phyloP scores from a whole-genome alignment of 2,888 invertebrate species.

The Zele albiditarsus region DNA sequence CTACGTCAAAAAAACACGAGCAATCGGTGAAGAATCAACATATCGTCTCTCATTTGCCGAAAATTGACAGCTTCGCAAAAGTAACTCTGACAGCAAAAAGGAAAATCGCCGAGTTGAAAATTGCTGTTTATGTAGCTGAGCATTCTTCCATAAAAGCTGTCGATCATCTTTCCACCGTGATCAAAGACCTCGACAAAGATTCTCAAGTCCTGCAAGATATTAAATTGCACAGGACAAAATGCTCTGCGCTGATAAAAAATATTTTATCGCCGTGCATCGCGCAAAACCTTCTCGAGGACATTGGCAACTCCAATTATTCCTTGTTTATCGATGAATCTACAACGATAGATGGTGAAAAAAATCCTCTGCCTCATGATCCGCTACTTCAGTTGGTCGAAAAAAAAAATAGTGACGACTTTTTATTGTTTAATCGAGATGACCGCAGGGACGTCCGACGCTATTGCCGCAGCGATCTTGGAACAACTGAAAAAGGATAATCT shows the following conservation, averaged over 20 bases:
- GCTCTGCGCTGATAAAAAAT: constrained; percentile 59
- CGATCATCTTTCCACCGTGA: too few relatives aligned
- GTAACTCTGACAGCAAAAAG: too few relatives aligned
- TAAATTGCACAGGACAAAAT: constrained; percentile 55
- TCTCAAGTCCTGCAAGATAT: too few relatives aligned
- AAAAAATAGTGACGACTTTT: constrained; percentile 45
- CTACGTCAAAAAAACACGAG: too few relatives aligned
- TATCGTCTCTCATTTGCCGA: too few relatives aligned
- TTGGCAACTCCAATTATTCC: constrained; percentile 56
- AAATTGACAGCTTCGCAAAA: too few relatives aligned
- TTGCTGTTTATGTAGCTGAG: too few relatives aligned
- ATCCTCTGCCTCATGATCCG: constrained; percentile 48
- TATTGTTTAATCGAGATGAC: constrained; percentile 47
- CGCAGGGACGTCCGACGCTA: constrained; percentile 46
- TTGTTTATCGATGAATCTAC: constrained; percentile 59
- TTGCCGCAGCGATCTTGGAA: constrained; percentile 30
- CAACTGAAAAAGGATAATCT: constrained; percentile 48
- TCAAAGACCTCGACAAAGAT: too few relatives aligned
- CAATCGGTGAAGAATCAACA: too few relatives aligned
- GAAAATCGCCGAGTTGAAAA: too few relatives aligned
- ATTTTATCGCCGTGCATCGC: constrained; percentile 57
- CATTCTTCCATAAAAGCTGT: too few relatives aligned
- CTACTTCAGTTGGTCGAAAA: constrained; percentile 42
- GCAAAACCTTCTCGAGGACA: constrained; percentile 56
- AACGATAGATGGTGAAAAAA: constrained; percentile 48